Percentiles rank a stretch among this genome's conserved stretches.
These are phyloP conservation scores for Malthinus seriepunctatus DNA, from an alignment of 2,888 invertebrate genomes.

Conservation along the genomic window DNA sequence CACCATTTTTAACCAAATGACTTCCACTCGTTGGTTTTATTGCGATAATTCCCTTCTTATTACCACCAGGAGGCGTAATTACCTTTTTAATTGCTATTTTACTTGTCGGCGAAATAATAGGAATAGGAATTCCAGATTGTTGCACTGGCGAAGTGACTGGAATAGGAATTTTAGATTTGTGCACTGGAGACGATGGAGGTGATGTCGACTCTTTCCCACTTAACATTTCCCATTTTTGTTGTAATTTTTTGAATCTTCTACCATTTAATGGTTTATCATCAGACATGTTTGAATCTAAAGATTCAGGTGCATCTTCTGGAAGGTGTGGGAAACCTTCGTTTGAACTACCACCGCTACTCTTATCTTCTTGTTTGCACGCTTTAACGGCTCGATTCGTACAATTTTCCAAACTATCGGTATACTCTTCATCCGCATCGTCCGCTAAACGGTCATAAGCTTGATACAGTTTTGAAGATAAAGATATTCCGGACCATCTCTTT, in stretches of 20 bases:
- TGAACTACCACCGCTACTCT: slow-evolving; percentile 30
- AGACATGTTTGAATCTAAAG: slow-evolving; percentile 48
- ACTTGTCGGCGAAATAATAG: slow-evolving; percentile 45
- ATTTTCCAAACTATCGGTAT: slow-evolving; percentile 73
- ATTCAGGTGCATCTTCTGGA: slow-evolving; percentile 46
- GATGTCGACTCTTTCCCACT: slow-evolving; percentile 59
- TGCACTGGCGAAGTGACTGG: slow-evolving; percentile 74
- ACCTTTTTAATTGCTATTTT: slow-evolving; percentile 51
- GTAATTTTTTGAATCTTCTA: slow-evolving; percentile 73
- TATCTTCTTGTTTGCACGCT: slow-evolving; percentile 20
- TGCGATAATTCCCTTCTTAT: slow-evolving; percentile 22
- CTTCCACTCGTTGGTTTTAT: slow-evolving; percentile 22
- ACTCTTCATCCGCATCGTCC: slow-evolving; percentile 70
- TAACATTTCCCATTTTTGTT: slow-evolving; percentile 81
- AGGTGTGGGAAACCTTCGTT: slow-evolving; percentile 32
- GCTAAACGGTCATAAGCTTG: slow-evolving; percentile 72
- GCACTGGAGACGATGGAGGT: slow-evolving; percentile 53
- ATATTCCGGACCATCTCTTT: slow-evolving; percentile 75
- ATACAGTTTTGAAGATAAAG: slow-evolving; percentile 70
- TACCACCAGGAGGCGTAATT: slow-evolving; percentile 46
- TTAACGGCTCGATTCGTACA: slow-evolving; percentile 38
- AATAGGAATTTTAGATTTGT: slow-evolving; percentile 75
- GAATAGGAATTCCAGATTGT: slow-evolving; percentile 63
- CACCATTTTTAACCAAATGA: slow-evolving; percentile 34
- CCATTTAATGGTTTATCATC: slow-evolving; percentile 59